These are phyloP conservation scores for Blera fallax DNA, from an alignment of 2,888 invertebrate species.

Conservation along the genomic window DNA sequence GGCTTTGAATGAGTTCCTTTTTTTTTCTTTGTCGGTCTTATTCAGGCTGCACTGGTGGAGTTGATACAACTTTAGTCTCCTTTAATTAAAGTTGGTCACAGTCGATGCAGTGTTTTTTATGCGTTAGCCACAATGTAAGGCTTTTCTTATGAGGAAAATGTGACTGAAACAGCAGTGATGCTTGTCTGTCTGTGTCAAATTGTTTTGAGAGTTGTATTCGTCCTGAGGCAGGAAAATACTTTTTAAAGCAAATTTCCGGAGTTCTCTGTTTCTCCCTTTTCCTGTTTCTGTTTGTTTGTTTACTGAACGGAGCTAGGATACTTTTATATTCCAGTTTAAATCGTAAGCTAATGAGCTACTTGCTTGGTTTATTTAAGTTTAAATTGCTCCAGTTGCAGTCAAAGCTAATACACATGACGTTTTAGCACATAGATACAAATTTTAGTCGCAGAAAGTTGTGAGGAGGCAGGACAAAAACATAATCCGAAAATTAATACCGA, in stretches of 20 bases:
- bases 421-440: too few relatives aligned
- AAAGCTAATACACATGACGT: too few relatives aligned
- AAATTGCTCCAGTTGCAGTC: too few relatives aligned
- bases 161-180: background rate
- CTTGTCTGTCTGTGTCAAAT: background rate
- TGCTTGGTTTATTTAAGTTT: too few relatives aligned
- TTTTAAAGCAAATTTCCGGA: background rate
- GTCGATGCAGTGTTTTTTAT: constrained; percentile 10
- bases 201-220: background rate
- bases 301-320: background rate
- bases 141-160: background rate
- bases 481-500: too few relatives aligned
- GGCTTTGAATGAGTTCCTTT: background rate
- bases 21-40: background rate
- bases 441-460: too few relatives aligned
- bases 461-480: too few relatives aligned
- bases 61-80: constrained; percentile 20
- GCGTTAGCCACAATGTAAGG: background rate
- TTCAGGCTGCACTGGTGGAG: background rate
- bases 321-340: too few relatives aligned
- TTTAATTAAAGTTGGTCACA: constrained; percentile 46
- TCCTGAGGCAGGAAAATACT: background rate
- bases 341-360: too few relatives aligned
- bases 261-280: background rate
- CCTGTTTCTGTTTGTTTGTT: background rate